A percentile compares a stretch with the other conserved stretches of the same genome.
Conservation (phyloP, 2,797 vertebrate species). For the Oophaga sylvatica region DNA sequence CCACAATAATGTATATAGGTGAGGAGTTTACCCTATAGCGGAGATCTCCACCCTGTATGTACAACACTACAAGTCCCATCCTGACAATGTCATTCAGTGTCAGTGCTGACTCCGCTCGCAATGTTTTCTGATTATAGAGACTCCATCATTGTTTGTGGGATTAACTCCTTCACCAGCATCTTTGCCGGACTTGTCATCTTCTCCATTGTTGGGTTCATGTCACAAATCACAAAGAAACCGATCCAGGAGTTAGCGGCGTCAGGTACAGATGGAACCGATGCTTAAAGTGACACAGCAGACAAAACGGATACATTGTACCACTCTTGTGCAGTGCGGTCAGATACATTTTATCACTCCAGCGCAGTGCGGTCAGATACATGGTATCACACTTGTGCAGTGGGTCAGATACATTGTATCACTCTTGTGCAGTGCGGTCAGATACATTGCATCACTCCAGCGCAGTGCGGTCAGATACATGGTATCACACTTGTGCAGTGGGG, state of each 20-base stretch:
- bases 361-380: too few relatives aligned
- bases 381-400: too few relatives aligned
- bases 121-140: conserved; percentile 76
- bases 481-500: too few relatives aligned
- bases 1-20: conserved; percentile 89
- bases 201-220: conserved; percentile 94
- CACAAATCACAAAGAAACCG: conserved; percentile 86
- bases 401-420: too few relatives aligned
- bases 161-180: conserved; percentile 90
- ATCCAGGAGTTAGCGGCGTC: conserved; percentile 88
- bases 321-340: too few relatives aligned
- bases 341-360: too few relatives aligned
- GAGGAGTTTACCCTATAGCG: conserved; percentile 23
- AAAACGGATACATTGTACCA: neutral
- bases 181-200: conserved; percentile 93
- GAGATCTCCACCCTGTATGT: neutral
- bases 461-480: too few relatives aligned
- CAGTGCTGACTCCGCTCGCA: too few relatives aligned
- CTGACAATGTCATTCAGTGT: too few relatives aligned
- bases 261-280: conserved; percentile 69
- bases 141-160: conserved; percentile 87
- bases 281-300: neutral
- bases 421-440: too few relatives aligned
- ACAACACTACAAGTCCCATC: neutral
- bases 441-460: too few relatives aligned